Base-by-base conservation (phyloP, 2,888 invertebrate genomes). In the Muschampia plurimacula region DNA sequence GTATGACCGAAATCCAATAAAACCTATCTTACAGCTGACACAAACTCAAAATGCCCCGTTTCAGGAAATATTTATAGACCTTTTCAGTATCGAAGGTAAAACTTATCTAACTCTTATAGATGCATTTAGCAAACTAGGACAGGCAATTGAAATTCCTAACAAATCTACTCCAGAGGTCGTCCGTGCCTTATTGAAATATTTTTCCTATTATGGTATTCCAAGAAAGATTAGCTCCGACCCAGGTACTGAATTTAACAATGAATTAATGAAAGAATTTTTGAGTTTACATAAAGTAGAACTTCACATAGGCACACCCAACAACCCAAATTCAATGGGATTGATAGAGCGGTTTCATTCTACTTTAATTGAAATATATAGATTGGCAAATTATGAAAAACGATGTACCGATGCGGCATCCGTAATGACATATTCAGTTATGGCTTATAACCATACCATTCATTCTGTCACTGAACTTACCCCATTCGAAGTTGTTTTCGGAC, bases 251-350 rank as follows among this genome's bases (percentile, higher is more conserved):
- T 76, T 75, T 64, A 74, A 78, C 64, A 76, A 75, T 57, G 67
- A 41, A 8, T 9, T 41, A 9, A 41, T 41, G 41, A 41, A 41
- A 1, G 41, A 41, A 41, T 41, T 41, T 41, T 64, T 76, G 55
- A 63, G 2, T 32, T 65, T 77, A 10, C 72, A 77, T 69, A 81
- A 78, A 76, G 73, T 80, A 32, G 71, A 79, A n/a, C 10, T 78
- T 13, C 77, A 79, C 41, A 76, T 80, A 39, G 74, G 76, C 0
- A 79, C 80, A 6, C 77, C 78, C 0, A 76, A 80, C 59, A 81
- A 77, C 46, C 78, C 79, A 0, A 79, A 74, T 63, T 80, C 78
- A 13, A 78, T 76, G 76, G 79, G 72, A n/a, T 44, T 77, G 1
- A 62, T 81, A 28, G 78, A 81, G 73, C 36, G 80, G 9, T 79